A percentile compares a stretch with the other conserved stretches of the same genome.
Conservation (phyloP, 2,113 vertebrate genomes). For the Chloropsis cyanopogon region DNA sequence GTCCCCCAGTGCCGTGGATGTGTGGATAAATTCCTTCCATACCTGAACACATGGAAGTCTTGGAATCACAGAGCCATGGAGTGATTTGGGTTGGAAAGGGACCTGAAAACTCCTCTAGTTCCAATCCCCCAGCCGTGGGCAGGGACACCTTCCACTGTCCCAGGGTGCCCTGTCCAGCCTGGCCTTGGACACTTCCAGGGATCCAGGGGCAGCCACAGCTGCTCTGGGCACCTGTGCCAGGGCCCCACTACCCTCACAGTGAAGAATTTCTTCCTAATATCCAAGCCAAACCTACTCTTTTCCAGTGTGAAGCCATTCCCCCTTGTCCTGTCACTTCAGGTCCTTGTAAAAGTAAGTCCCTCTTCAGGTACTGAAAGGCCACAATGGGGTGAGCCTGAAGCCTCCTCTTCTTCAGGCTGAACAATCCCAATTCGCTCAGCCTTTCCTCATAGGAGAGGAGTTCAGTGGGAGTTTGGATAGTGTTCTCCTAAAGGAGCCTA, state of each 20-base stretch:
- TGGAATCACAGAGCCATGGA: background rate
- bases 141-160: background rate
- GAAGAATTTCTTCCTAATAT: background rate
- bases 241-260: background rate
- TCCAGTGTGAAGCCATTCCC: background rate
- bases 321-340: background rate
- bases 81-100: background rate
- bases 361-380: background rate
- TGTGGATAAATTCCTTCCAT: background rate
- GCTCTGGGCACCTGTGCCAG: background rate
- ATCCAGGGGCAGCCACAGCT: background rate
- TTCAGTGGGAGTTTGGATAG: background rate
- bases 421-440: background rate
- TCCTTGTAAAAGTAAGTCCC: background rate
- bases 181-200: background rate
- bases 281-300: background rate
- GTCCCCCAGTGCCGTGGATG: fast-evolving
- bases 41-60: background rate
- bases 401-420: background rate
- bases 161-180: background rate
- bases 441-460: background rate
- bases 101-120: background rate
- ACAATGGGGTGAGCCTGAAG: background rate
- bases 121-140: too few relatives aligned
- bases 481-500: background rate